Base-by-base conservation (phyloP, 2,113 vertebrate species). In the Chaenocephalus aceratus region DNA sequence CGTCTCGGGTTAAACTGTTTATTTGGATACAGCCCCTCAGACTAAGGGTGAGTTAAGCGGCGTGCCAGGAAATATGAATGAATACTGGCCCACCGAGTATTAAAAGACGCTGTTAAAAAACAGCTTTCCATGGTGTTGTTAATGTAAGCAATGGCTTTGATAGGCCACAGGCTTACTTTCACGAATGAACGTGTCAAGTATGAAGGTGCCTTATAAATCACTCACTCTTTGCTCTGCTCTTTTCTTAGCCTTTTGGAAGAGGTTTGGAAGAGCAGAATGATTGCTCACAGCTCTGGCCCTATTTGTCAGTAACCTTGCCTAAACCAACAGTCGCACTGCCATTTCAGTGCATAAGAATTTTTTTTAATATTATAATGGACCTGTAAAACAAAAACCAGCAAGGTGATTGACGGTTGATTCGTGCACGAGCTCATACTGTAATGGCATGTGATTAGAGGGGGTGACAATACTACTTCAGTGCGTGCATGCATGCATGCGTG, bases 51-150 rank as follows among this genome's bases (percentile, higher is more conserved):
- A 63, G 78, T 21, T 1, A n/a, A 59, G 18, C 4, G 2, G 13
- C 2, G 13, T 68, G 91, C 91, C 91, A 94, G 92, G 87, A 93
- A 92, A 92, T 91, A 88, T 85, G 79, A 91, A 92, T 86, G 88
- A 91, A 92, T 87, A 83, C 81, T 66, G 77, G 70, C 72, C 80
- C 58, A 45, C 79, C 0, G 66, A 72, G 79, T 46, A 79, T 76
- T 77, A 71, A 21, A 53, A 54, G 18, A 54, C 8, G 45, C 23
- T 21, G 79, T 56, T 72, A 82, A 80, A 88, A 41, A 88, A 86
- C 76, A 87, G 79, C 67, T 72, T 90, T 86, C 75, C 72, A 45
- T 84, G 58, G 68, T 56, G 44, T 88, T 90, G 85, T 73, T 80
- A 85, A 89, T 82, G 80, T 69, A 85, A 83, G 76, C 61, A 18